A percentile compares a stretch with the other conserved stretches of the same genome.
Evolutionary conservation across 2,888 invertebrate genomes (phyloP).

Genomic region (Andrena fulva): DNA sequence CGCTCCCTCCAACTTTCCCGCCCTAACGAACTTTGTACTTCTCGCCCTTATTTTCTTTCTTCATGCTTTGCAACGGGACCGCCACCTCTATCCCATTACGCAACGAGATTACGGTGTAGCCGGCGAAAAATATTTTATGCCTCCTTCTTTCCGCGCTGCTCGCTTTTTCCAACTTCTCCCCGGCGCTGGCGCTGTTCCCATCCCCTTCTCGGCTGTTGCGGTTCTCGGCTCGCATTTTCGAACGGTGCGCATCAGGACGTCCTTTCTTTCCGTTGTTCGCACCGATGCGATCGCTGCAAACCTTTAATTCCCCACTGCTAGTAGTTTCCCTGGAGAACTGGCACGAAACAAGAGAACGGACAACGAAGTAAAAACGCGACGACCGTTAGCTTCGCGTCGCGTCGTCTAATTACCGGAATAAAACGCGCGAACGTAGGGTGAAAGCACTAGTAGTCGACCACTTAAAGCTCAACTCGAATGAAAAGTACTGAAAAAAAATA

Average conservation of each 20-base stretch:
- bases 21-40: conserved; percentile 39
- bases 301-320: not conserved
- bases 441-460: no score
- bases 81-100: conserved; percentile 10
- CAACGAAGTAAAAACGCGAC: not conserved
- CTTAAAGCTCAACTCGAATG: no score
- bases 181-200: not conserved
- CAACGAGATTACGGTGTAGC: conserved; percentile 23
- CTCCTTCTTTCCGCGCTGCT: not conserved
- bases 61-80: conserved; percentile 3
- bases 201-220: not conserved
- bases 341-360: not conserved
- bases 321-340: not conserved
- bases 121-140: conserved; percentile 29
- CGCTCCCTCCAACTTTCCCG: conserved; percentile 23
- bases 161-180: not conserved
- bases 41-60: conserved; percentile 22
- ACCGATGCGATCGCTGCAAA: no score
- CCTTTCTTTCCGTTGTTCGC: no score
- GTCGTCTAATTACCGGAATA: not conserved
- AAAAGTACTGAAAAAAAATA: no score
- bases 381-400: not conserved
- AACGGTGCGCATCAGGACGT: no score
- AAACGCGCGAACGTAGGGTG: no score
- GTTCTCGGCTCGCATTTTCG: no score